Evolutionary conservation across 2,888 invertebrate genomes (phyloP).

Genomic region (Athalia rosae): DNA sequence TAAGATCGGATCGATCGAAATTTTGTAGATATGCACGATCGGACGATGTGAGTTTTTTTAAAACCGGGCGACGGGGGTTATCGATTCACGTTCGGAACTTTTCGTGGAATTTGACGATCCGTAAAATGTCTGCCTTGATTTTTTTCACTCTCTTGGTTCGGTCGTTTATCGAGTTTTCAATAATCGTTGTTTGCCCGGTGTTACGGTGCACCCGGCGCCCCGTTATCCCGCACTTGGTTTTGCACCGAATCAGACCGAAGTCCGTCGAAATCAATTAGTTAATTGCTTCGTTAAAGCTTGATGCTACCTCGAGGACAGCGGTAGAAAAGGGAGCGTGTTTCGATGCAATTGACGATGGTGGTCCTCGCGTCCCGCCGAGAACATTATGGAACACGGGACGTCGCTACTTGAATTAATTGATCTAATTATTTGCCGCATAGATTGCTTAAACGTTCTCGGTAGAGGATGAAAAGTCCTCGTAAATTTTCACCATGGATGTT

Average conservation of each 20-base stretch:
- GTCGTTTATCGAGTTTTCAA: no score
- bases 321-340: slow-evolving; percentile 29
- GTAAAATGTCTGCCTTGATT: no score
- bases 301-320: not conserved
- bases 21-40: not conserved
- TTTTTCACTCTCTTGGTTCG: no score
- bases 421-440: slow-evolving; percentile 3
- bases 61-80: no score
- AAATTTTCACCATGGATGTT: not conserved
- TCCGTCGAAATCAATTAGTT: slow-evolving; percentile 18
- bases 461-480: not conserved
- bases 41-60: not conserved
- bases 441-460: slow-evolving; percentile 24
- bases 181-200: no score
- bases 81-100: no score
- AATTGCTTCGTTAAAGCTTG: slow-evolving; percentile 30
- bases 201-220: no score
- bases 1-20: slow-evolving; percentile 19
- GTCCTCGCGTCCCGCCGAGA: slow-evolving; percentile 7
- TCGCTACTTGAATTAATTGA: slow-evolving; percentile 28
- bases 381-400: slow-evolving; percentile 32
- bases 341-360: slow-evolving; percentile 37
- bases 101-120: no score
- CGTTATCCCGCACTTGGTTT: not conserved
- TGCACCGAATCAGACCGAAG: not conserved